Conservation (phyloP, 2,888 invertebrate genomes). For the Peribatodes rhomboidaria region DNA sequence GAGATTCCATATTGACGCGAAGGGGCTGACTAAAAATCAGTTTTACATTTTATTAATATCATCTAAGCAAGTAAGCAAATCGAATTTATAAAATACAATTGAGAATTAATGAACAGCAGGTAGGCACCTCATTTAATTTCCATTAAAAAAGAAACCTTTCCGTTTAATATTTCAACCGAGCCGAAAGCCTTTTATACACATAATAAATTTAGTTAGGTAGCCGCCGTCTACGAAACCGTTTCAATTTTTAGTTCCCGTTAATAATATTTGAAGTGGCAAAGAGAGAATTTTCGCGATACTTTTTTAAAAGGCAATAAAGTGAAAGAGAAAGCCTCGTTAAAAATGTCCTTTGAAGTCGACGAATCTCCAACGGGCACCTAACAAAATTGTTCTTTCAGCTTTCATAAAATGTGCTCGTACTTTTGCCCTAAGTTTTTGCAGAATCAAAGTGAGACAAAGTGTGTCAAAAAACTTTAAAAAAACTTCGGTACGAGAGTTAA, state of each 20-base stretch:
- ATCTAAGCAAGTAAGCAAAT: not conserved
- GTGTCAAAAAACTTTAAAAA: conserved; percentile 73
- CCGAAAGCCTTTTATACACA: conserved; percentile 28
- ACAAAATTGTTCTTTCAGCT: conserved; percentile 83
- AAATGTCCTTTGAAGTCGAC: conserved; percentile 81
- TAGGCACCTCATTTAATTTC: conserved; percentile 33
- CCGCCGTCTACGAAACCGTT: conserved; percentile 33
- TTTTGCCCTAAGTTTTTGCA: conserved; percentile 69
- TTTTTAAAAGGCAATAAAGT: conserved; percentile 75
- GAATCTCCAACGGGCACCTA: conserved; percentile 80
- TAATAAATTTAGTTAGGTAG: conserved; percentile 30
- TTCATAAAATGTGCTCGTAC: conserved; percentile 77
- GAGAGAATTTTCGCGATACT: conserved; percentile 62
- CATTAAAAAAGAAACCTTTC: conserved; percentile 22
- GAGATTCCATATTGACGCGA: not conserved
- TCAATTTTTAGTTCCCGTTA: conserved; percentile 39
- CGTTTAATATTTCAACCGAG: conserved; percentile 7
- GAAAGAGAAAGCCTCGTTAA: conserved; percentile 75
- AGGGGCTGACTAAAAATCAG: too few species aligned
- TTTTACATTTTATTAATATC: not conserved
- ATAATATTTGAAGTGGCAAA: conserved; percentile 36
- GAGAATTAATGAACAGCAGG: conserved; percentile 1
- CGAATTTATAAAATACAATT: not conserved
- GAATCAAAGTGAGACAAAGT: conserved; percentile 69
- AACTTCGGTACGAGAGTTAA: conserved; percentile 53